These are phyloP conservation scores for Limosa lapponica DNA, from an alignment of 2,797 vertebrate species.

Conservation along the genomic window DNA sequence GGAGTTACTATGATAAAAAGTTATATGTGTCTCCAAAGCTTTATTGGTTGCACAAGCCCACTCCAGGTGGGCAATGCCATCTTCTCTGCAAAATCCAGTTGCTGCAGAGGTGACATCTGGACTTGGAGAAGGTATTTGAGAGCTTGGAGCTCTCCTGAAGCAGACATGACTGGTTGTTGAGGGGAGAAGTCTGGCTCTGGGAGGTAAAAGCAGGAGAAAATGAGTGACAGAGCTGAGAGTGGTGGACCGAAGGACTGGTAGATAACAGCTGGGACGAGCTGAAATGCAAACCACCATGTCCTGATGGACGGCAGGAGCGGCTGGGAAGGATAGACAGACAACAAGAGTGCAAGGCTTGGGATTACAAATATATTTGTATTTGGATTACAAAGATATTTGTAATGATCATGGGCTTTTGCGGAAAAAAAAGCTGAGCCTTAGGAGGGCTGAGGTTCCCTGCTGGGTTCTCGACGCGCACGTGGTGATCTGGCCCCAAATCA, in stretches of 20 bases:
- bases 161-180: not conserved
- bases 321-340: not conserved
- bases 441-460: not conserved
- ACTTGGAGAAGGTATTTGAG: not conserved
- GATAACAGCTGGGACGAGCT: not conserved
- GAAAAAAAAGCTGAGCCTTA: not conserved
- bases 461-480: fast-evolving
- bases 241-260: not conserved
- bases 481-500: not conserved
- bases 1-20: not conserved
- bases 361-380: not conserved
- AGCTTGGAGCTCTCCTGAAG: not conserved
- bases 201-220: not conserved
- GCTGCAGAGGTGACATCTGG: not conserved
- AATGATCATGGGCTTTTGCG: not conserved
- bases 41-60: not conserved
- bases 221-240: not conserved
- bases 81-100: not conserved
- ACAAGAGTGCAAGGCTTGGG: fast-evolving
- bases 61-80: fast-evolving
- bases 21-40: not conserved
- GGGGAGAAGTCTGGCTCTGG: not conserved
- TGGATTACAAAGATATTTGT: not conserved
- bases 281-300: not conserved
- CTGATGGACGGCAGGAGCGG: not conserved